Evolutionary conservation across 1,140 invertebrate genomes (phyloP).

Genomic region (Kradibia gibbosae): DNA sequence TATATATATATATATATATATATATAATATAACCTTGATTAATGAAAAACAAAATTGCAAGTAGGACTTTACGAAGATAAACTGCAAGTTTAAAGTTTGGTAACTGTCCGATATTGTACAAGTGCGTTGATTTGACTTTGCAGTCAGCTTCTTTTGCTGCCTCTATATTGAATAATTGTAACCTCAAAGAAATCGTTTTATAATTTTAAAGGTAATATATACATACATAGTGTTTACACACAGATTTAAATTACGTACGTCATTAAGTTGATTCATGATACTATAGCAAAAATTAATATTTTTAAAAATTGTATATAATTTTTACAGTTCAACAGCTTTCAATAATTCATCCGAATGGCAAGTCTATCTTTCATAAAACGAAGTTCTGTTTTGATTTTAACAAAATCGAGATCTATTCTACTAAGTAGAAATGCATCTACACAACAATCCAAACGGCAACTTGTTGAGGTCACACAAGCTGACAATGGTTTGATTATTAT

Average conservation of each 20-base stretch:
- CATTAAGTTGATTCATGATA: background rate
- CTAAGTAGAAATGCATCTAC: slow-evolving; percentile 44
- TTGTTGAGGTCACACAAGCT: slow-evolving; percentile 61
- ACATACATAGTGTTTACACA: background rate
- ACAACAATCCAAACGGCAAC: slow-evolving; percentile 53
- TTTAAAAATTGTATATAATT: too few species aligned
- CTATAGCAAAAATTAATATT: background rate
- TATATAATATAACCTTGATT: too few species aligned
- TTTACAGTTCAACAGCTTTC: too few species aligned
- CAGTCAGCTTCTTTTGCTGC: background rate
- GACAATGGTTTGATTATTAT: slow-evolving; percentile 60
- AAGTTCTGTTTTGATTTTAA: slow-evolving; percentile 42
- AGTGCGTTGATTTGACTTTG: background rate
- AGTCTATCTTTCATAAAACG: slow-evolving; percentile 44
- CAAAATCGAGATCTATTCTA: slow-evolving; percentile 9
- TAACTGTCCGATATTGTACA: too few species aligned
- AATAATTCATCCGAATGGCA: slow-evolving; percentile 12
- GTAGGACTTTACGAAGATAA: too few species aligned
- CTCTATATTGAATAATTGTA: background rate
- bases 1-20: too few species aligned
- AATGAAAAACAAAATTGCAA: too few species aligned
- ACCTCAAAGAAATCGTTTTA: background rate
- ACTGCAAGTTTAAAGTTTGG: too few species aligned
- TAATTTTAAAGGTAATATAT: background rate
- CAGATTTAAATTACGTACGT: background rate